These are phyloP conservation scores for Nettapus auritus DNA, from an alignment of 2,113 vertebrate genomes.

Conservation along the genomic window DNA sequence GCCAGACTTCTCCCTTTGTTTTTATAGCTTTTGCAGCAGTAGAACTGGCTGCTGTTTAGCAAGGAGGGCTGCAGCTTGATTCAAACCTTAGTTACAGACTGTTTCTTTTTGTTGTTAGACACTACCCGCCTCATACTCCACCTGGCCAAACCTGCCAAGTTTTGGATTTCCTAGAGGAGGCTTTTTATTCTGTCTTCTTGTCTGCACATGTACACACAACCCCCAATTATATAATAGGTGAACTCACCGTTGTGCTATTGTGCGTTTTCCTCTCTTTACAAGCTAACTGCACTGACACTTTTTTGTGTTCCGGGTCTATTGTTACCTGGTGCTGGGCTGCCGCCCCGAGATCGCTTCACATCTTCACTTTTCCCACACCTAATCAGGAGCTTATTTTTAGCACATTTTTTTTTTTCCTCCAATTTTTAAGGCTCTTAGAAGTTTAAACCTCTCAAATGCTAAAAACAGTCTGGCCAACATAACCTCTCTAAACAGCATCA, in stretches of 20 bases:
- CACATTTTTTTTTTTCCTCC: neutral
- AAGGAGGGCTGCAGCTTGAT: slow-evolving; percentile 72
- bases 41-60: slow-evolving; percentile 76
- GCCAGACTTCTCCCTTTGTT: slow-evolving; percentile 72
- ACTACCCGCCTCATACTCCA: slow-evolving; percentile 75
- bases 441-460: slow-evolving; percentile 28
- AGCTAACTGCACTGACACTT: slow-evolving; percentile 75
- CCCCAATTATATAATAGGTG: slow-evolving; percentile 82
- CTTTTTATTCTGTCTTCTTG: slow-evolving; percentile 82
- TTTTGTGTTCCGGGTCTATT: slow-evolving; percentile 76
- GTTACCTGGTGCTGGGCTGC: slow-evolving; percentile 74
- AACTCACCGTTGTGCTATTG: slow-evolving; percentile 81
- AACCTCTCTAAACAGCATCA: neutral
- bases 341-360: slow-evolving; percentile 62
- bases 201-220: slow-evolving; percentile 82
- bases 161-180: slow-evolving; percentile 81
- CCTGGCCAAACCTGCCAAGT: slow-evolving; percentile 82
- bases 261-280: slow-evolving; percentile 77
- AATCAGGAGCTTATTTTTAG: slow-evolving; percentile 74
- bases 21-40: slow-evolving; percentile 70
- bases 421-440: slow-evolving; percentile 28
- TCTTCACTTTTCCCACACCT: slow-evolving; percentile 62
- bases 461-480: slow-evolving; percentile 10
- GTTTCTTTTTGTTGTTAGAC: slow-evolving; percentile 79
- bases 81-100: slow-evolving; percentile 75